Evolutionary conservation across 2,797 vertebrate species (phyloP), one percentile per base, ranked within the genome.

Genomic region (Avahi laniger): DNA sequence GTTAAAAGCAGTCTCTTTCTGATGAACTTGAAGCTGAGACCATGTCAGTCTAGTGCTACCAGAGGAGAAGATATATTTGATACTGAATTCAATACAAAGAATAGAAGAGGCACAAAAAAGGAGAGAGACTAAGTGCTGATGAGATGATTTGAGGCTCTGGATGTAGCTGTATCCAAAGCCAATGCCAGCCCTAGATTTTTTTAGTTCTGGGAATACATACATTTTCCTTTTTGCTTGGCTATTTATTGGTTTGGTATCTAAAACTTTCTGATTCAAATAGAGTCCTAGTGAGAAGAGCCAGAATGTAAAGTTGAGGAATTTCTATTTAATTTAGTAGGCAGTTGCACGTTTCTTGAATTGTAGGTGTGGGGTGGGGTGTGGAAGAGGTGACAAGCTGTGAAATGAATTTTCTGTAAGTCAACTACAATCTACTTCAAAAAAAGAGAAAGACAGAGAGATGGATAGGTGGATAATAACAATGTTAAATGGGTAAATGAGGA

Each of bases 321-420:
- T 80, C 1, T 88, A 38, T 80, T 93, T 92, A 84, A 89, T 75
- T 91, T 96, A 75, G 50, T 46, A 63, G 33, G 8, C 8, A 46
- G 88, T 52, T 79, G 48, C n/a, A 81, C 38, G 28, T 48, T 81
- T 82, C 69, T 50, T 69, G 50, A 69, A 73, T 33, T 75, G 38
- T 80, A 93, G 52, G 43, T 80, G 4, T 43, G 28, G 48, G 26
- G 20, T 30, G 2, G 59, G 28, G 20, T 85, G 20, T 28, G 22
- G 57, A 78, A 83, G 57, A 79, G 63, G 63, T 86, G 73, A 95
- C 82, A 73, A 72, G 15, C 65, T 93, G 69, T 93, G 94, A 97
- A 93, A 90, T 72, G 65, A 94, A 89, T 96, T 73, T 94, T 52
- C 76, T 78, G 4, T 69, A 88, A 50, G 84, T 93, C 91, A 92